phyloP scores from a whole-genome alignment of 2,113 vertebrate species.

The Muntiacus muntjak region DNA sequence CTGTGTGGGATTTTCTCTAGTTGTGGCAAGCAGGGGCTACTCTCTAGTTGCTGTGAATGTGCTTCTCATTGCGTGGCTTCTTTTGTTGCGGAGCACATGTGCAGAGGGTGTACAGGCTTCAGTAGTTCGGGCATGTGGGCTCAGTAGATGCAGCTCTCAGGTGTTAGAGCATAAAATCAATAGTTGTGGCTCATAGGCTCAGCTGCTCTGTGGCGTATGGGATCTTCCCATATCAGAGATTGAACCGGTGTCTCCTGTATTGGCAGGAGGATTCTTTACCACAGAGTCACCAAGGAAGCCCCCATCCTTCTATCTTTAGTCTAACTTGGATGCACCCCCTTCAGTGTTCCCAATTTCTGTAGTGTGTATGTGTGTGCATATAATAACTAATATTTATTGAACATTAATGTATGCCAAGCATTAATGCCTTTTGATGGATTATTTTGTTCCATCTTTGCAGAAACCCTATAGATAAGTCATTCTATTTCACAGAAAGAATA shows the following conservation, averaged over 20 bases:
- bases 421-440: neutral
- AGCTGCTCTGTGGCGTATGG: neutral
- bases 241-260: neutral
- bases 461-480: neutral
- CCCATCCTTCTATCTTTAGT: neutral
- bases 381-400: neutral
- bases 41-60: neutral
- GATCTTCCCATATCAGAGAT: neutral
- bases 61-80: neutral
- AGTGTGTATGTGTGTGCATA: neutral
- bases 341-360: neutral
- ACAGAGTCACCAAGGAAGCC: neutral
- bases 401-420: neutral
- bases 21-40: neutral
- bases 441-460: constrained; percentile 14
- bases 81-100: neutral
- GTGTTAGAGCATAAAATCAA: neutral
- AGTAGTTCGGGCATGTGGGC: neutral
- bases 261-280: neutral
- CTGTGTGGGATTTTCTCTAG: neutral
- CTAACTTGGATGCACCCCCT: neutral
- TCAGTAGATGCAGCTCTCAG: neutral
- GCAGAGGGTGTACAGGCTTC: neutral
- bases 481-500: neutral
- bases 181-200: neutral